Evolutionary conservation across 2,888 invertebrate species (phyloP), one percentile per base, ranked within the genome.

Genomic region (Oscheius myriophilus): DNA sequence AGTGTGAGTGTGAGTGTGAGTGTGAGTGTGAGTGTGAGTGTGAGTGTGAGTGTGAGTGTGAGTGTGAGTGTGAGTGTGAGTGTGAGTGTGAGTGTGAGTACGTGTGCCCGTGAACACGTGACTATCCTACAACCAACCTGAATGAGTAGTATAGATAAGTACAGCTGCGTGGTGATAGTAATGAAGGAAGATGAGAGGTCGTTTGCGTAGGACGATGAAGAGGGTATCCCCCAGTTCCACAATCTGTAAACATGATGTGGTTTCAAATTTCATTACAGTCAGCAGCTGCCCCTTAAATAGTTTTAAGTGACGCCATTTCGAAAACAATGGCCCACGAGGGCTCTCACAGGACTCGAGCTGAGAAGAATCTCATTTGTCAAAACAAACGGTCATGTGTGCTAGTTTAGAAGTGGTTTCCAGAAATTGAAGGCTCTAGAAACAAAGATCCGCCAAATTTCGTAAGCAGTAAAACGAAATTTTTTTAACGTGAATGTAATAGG

Each of bases 131-230:
- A 33, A 33, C 66, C 39, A 16, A 79, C 84, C 85, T 26, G 85
- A 86, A 71, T 85, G 85, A n/a, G 83, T 73, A 18, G 85, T 86
- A 61, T 85, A 87, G 67, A 87, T 82, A 21, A 87, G 75, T 9
- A 87, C 87, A 7, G 85, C 86, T 0, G 82, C 84, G 71, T 87
- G 87, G 67, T 87, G 87, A 64, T 86, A 87, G 70, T 86, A 86
- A 69, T 85, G 85, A 11, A 85, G 76, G 69, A 85, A 85, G 23
- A 85, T 86, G 41, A 85, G 72, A 12, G 84, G 82, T 45, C 75
- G 67, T 63, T 85, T 85, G 25, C 86, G 69, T 55, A 85, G 71
- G 21, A 85, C 84, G 41, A 85, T 85, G 74, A 85, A 85, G 57
- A 85, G 69, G 2, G 85, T 85, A 72, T 85, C 85, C 0, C 85